These are phyloP conservation scores for Barypeithes pellucidus DNA, from an alignment of 2,888 invertebrate species.

Conservation along the genomic window DNA sequence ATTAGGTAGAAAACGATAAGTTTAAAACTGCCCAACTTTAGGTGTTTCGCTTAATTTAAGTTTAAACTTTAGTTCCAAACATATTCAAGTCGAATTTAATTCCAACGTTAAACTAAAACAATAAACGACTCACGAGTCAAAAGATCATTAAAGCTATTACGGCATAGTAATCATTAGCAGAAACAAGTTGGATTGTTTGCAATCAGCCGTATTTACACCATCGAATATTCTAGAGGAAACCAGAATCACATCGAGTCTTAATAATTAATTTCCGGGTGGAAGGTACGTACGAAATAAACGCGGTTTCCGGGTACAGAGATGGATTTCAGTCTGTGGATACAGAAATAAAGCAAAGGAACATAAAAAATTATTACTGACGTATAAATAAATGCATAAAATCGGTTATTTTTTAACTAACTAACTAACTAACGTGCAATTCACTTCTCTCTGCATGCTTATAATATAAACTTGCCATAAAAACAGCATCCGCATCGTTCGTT, in stretches of 20 bases:
- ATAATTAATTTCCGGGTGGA: conserved; percentile 4
- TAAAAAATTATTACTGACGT: no score
- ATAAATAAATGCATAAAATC: no score
- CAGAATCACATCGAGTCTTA: conserved; percentile 2
- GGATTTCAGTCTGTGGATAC: not conserved
- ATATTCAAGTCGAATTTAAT: not conserved
- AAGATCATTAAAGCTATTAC: not conserved
- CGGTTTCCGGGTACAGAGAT: not conserved
- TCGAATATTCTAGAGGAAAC: conserved; percentile 2
- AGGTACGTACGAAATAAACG: not conserved
- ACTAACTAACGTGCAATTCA: no score
- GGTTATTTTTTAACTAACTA: no score
- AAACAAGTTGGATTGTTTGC: conserved; percentile 4
- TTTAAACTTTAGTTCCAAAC: not conserved
- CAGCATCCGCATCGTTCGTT: no score
- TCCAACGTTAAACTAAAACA: not conserved
- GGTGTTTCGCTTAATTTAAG: no score
- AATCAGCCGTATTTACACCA: conserved; percentile 6
- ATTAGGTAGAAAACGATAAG: no score
- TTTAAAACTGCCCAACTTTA: no score
- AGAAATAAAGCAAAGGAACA: no score
- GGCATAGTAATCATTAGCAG: conserved; percentile 7
- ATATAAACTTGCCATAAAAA: no score
- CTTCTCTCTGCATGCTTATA: no score
- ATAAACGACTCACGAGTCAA: not conserved